Percentiles rank a stretch among this genome's conserved stretches.
Conservation (phyloP, 1,140 invertebrate species). For the Pachypeltis micranthus region DNA sequence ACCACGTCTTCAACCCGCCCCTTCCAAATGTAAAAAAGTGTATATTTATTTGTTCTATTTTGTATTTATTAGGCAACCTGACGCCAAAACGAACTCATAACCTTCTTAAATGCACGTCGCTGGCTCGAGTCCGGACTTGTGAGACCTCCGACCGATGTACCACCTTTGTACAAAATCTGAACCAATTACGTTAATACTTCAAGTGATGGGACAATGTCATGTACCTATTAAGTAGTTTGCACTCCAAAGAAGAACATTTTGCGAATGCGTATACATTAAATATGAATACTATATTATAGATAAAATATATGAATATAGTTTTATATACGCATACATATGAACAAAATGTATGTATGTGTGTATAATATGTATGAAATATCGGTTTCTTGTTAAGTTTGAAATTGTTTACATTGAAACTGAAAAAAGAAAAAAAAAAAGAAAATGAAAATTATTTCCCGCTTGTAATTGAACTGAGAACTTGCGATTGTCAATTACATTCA, state of each 20-base stretch:
- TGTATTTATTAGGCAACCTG: too few relatives aligned
- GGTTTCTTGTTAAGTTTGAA: conserved; percentile 13
- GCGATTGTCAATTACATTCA: conserved; percentile 20
- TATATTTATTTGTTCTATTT: too few relatives aligned
- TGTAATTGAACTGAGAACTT: conserved; percentile 23
- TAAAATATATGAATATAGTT: conserved; percentile 9
- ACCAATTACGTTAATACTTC: neutral
- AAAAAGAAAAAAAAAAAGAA: too few relatives aligned
- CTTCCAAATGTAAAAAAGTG: too few relatives aligned
- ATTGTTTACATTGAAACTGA: conserved; percentile 12
- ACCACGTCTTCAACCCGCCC: too few relatives aligned
- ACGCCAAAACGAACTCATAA: too few relatives aligned
- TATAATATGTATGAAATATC: neutral
- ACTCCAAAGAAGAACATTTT: conserved; percentile 17
- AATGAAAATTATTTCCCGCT: conserved; percentile 14
- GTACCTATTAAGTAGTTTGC: conserved; percentile 17
- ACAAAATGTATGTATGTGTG: neutral
- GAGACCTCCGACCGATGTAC: too few relatives aligned
- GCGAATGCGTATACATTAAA: conserved; percentile 13
- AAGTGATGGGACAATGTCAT: conserved; percentile 14
- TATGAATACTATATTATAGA: conserved; percentile 17
- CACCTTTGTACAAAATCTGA: conserved; percentile 6
- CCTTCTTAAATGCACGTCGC: too few relatives aligned
- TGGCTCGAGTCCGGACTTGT: too few relatives aligned
- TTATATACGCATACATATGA: conserved; percentile 13